phyloP scores from a whole-genome alignment of 2,113 vertebrate species.

The Strigops habroptila region DNA sequence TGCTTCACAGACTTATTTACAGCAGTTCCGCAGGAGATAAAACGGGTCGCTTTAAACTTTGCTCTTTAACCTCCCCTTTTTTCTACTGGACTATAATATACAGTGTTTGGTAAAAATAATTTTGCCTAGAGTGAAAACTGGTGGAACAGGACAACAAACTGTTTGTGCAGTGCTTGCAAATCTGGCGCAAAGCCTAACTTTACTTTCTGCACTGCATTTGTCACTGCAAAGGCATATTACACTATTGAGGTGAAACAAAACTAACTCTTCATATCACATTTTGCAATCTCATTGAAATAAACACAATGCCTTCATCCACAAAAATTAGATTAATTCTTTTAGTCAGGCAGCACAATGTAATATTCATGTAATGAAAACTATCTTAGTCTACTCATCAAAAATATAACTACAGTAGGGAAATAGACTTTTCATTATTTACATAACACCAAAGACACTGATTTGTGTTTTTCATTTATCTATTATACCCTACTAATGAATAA shows the following conservation, averaged over 20 bases:
- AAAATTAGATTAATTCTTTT: background rate
- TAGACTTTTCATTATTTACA: slow-evolving; percentile 16
- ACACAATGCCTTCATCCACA: background rate
- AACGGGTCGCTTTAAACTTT: background rate
- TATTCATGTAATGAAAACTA: background rate
- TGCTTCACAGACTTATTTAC: background rate
- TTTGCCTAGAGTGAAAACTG: background rate
- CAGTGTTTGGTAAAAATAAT: background rate
- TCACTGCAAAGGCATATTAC: background rate
- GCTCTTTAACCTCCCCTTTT: background rate
- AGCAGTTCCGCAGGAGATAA: background rate
- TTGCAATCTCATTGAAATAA: slow-evolving; percentile 13
- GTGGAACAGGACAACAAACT: background rate
- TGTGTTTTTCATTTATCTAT: slow-evolving; percentile 5
- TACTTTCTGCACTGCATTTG: background rate
- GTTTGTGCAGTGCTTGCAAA: background rate
- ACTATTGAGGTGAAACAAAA: background rate
- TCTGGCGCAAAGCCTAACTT: background rate
- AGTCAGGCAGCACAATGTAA: background rate
- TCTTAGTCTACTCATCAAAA: background rate
- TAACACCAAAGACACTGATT: background rate
- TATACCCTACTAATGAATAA: slow-evolving; percentile 15
- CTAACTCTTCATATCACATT: background rate
- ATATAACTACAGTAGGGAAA: background rate
- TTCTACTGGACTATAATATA: background rate